These are phyloP conservation scores for Drosophila paranaensis DNA, from an alignment of 2,888 invertebrate genomes.

Conservation along the genomic window DNA sequence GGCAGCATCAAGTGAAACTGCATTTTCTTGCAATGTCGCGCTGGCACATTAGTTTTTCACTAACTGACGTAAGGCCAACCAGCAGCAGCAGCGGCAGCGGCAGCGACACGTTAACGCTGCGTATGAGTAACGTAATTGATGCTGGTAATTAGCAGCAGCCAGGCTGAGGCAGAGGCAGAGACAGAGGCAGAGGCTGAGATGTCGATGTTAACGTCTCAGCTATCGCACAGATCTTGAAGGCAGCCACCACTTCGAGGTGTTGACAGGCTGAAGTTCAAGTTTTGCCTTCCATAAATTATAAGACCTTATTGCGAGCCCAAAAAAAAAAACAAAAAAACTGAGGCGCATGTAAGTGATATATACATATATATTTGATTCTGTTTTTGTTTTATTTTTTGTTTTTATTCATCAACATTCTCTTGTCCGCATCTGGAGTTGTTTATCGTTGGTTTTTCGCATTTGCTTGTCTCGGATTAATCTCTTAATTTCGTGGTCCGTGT, in stretches of 20 bases:
- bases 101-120: slow-evolving; percentile 45
- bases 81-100: slow-evolving; percentile 16
- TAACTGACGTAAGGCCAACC: slow-evolving; percentile 64
- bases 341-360: slow-evolving; percentile 7
- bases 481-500: slow-evolving; percentile 44
- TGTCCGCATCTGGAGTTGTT: slow-evolving; percentile 42
- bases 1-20: slow-evolving; percentile 83
- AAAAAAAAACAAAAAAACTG: slow-evolving; percentile 6
- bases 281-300: slow-evolving; percentile 56
- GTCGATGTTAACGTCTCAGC: slow-evolving; percentile 27
- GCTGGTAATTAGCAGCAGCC: slow-evolving; percentile 60
- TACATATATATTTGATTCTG: slow-evolving; percentile 39
- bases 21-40: slow-evolving; percentile 83
- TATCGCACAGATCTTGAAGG: slow-evolving; percentile 20
- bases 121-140: slow-evolving; percentile 76
- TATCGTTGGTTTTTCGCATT: slow-evolving; percentile 54
- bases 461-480: slow-evolving; percentile 64
- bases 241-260: slow-evolving; percentile 58
- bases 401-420: slow-evolving; percentile 30
- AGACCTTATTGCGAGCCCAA: slow-evolving; percentile 41
- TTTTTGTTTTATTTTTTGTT: not conserved
- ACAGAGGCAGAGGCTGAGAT: slow-evolving; percentile 1
- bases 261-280: slow-evolving; percentile 67
- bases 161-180: not conserved
- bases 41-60: slow-evolving; percentile 66